A percentile compares a stretch with the other conserved stretches of the same genome.
Evolutionary conservation across 2,113 vertebrate species (phyloP).

Genomic region (Terrapene triunguis): DNA sequence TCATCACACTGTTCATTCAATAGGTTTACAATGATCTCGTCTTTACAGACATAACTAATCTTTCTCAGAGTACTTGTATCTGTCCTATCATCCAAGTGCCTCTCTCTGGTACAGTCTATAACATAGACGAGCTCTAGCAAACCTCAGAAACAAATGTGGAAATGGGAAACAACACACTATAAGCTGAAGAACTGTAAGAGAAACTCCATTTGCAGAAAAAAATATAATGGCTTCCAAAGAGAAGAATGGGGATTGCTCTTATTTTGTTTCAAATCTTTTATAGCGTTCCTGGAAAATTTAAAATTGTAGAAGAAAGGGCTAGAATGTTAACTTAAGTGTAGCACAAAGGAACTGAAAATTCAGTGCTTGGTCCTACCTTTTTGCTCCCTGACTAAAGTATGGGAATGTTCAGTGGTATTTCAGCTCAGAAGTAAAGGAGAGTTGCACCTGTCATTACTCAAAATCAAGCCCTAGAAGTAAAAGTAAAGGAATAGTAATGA

Average conservation of each 20-base stretch:
- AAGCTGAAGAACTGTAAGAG: neutral
- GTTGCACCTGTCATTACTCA: neutral
- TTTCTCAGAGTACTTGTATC: neutral
- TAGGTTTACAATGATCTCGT: neutral
- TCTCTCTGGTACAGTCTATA: neutral
- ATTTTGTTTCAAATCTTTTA: neutral
- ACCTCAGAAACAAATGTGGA: neutral
- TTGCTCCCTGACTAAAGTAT: neutral
- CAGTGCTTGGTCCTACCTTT: neutral
- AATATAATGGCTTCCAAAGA: neutral
- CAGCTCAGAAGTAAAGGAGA: neutral
- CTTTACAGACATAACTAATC: neutral
- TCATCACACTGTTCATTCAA: neutral
- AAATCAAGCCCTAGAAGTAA: slow-evolving; percentile 31
- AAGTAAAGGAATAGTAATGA: slow-evolving; percentile 38
- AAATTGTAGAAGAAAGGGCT: neutral
- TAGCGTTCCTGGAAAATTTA: slow-evolving; percentile 11
- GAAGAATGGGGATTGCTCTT: neutral
- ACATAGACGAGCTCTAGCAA: neutral
- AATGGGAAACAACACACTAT: neutral
- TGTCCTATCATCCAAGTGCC: neutral
- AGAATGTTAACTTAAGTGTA: neutral
- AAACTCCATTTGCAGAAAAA: neutral
- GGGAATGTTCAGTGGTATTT: neutral
- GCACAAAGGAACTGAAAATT: neutral